Evolutionary conservation across 2,888 invertebrate species (phyloP), one percentile per base, ranked within the genome.

Genomic region (Tholera decimalis): DNA sequence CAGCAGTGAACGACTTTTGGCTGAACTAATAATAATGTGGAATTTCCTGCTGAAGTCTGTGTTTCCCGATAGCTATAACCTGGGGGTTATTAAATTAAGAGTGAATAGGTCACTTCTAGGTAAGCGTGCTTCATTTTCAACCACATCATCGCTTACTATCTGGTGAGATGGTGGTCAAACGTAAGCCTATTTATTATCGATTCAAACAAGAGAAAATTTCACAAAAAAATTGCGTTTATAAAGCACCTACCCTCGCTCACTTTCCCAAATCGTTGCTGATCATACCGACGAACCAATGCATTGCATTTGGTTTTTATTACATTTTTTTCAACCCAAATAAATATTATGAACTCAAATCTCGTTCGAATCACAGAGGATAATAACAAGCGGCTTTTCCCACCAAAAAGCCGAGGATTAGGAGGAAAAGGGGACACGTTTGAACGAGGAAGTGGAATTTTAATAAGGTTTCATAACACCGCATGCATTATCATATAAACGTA

Each of bases 391-490:
- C 9, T 49, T 73, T 72, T 54, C 35, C 46, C 47, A 13, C 53
- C 39, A 53, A 49, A 74, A 72, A 50, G 26, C 46, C 47, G 51
- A 24, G 77, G 64, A 77, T 77, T 77, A 60, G n/a, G 49, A 13
- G 49, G 39, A 41, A 56, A 64, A 51, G 44, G 77, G 64, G 18
- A 41, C 49, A 47, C 73, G 73, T 71, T 46, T 43, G 49, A 53
- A 71, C 57, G 58, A 54, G 49, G 65, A 77, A 65, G 53, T 53
- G 56, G 73, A 74, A 74, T 74, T 74, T 72, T 77, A 74, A 74
- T 74, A 72, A 57, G 66, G 73, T 44, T 73, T 77, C 57, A 60
- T 74, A 60, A 65, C 55, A 39, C 47, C 41, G 72, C 54, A 28
- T 30, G 35, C 47, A 72, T 72, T 77, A 60, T 35, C 77, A 77